Conservation (phyloP, 2,888 invertebrate genomes). For the Phaedon cochleariae region DNA sequence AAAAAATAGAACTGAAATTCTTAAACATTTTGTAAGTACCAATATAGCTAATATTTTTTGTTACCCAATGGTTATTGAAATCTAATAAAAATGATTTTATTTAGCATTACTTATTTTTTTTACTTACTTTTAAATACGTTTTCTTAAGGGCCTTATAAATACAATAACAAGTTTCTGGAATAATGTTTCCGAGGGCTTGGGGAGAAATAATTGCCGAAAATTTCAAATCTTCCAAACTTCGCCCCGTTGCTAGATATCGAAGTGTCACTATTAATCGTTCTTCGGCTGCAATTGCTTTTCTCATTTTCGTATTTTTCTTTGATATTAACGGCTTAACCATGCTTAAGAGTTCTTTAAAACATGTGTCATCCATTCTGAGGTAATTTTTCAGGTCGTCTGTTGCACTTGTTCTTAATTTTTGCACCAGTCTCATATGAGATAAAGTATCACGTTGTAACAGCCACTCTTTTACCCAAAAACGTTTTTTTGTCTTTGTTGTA, state of each 20-base stretch:
- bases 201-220: slow-evolving; percentile 6
- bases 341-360: no score
- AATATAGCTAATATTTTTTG: slow-evolving; percentile 11
- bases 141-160: slow-evolving; percentile 12
- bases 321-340: no score
- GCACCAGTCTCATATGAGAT: no score
- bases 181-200: no score
- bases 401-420: slow-evolving; percentile 20
- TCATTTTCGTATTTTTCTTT: slow-evolving; percentile 14
- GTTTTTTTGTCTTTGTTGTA: no score
- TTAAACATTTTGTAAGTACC: slow-evolving; percentile 6
- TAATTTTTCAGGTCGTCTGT: no score
- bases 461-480: no score
- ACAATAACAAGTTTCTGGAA: slow-evolving; percentile 12
- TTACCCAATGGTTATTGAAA: slow-evolving; percentile 4
- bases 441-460: no score
- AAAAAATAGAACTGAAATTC: slow-evolving; percentile 7
- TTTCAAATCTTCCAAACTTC: slow-evolving; percentile 14
- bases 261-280: slow-evolving; percentile 16
- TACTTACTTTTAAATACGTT: slow-evolving; percentile 9
- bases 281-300: slow-evolving; percentile 11
- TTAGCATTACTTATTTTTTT: slow-evolving; percentile 8
- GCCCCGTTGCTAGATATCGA: slow-evolving; percentile 16
- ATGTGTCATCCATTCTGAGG: no score
- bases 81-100: slow-evolving; percentile 5